Evolutionary conservation across 2,888 invertebrate species (phyloP).

Genomic region (Synergus umbraculus): DNA sequence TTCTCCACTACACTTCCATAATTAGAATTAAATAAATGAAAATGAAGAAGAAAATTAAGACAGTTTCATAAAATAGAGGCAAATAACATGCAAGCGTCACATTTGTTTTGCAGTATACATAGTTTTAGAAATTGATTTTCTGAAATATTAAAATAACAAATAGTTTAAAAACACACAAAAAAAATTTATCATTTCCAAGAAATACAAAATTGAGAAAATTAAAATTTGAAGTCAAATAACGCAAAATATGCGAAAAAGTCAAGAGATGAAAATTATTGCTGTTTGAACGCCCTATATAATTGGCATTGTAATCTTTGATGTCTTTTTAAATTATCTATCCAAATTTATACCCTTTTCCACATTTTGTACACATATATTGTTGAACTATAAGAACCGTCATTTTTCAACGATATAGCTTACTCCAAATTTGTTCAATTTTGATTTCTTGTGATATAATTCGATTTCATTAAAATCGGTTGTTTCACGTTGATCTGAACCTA

Average conservation of each 20-base stretch:
- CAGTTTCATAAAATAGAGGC: not conserved
- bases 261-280: no score
- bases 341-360: conserved; percentile 75
- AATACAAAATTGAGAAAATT: not conserved
- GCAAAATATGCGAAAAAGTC: no score
- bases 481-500: not conserved
- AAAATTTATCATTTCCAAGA: not conserved
- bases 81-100: not conserved
- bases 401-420: conserved; percentile 48
- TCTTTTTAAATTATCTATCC: conserved; percentile 73
- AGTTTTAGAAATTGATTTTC: not conserved
- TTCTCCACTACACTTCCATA: not conserved
- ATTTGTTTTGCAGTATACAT: not conserved
- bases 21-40: not conserved
- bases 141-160: not conserved
- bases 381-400: conserved; percentile 56
- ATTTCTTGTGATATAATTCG: not conserved
- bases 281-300: no score
- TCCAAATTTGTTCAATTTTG: not conserved
- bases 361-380: conserved; percentile 74
- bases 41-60: not conserved
- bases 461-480: not conserved
- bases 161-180: not conserved
- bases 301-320: conserved; percentile 76
- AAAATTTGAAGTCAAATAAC: no score